These are phyloP conservation scores for Osmoderma eremita DNA, from an alignment of 2,888 invertebrate species.

Conservation along the genomic window DNA sequence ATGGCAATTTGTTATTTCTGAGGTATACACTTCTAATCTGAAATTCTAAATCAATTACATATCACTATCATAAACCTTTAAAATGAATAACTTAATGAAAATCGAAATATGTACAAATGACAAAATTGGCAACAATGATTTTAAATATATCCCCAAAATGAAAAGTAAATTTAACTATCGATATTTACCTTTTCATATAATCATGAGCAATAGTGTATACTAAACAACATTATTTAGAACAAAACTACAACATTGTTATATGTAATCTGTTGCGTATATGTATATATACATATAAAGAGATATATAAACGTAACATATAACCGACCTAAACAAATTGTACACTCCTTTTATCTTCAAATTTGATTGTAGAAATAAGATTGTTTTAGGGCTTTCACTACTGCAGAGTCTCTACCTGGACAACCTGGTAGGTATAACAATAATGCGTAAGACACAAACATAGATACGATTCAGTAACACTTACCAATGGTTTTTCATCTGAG, in stretches of 20 bases:
- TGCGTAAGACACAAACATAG: constrained; percentile 26
- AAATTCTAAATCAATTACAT: no score
- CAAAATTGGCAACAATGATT: no score
- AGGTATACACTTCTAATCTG: no score
- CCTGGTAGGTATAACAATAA: constrained; percentile 36
- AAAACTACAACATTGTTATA: constrained; percentile 20
- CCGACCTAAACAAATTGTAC: constrained; percentile 37
- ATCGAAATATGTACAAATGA: no score
- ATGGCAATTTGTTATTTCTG: no score
- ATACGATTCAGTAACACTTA: constrained; percentile 56
- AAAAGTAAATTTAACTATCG: no score
- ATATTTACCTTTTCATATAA: background rate
- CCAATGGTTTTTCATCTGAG: constrained; percentile 66
- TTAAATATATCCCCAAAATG: no score
- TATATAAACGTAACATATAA: constrained; percentile 11
- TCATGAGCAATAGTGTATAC: constrained; percentile 17
- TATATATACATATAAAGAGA: constrained; percentile 8
- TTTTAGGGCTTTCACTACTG: constrained; percentile 32
- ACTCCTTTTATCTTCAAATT: constrained; percentile 34
- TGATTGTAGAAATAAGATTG: constrained; percentile 27
- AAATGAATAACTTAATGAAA: no score
- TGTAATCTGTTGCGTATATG: constrained; percentile 3
- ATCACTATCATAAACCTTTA: no score
- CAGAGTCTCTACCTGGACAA: constrained; percentile 36
- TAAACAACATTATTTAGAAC: constrained; percentile 20